Base-by-base conservation (phyloP, 2,113 vertebrate genomes). In the Rhegmatorhina hoffmannsi region DNA sequence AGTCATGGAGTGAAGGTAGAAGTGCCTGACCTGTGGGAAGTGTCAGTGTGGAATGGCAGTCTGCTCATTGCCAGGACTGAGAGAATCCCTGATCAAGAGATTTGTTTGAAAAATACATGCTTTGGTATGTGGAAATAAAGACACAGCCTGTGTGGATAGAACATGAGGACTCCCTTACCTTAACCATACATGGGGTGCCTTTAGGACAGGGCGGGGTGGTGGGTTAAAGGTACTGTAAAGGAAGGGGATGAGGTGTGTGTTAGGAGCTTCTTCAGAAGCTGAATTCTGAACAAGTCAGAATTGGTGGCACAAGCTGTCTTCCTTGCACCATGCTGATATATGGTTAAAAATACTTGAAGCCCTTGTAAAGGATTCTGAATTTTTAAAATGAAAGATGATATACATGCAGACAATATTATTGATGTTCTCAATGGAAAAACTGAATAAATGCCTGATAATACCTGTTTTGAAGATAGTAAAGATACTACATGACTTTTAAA, bases 401-500 rank as follows among this genome's bases (percentile, higher is more conserved):
- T 10, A 55, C 29, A 29, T 47, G 52, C 38, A 86, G 63, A 67
- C 47, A 81, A 28, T 15, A 3, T 86, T 72, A 56, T 20, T 38
- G 53, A 34, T 82, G 24, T 31, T 80, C 78, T 67, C n/a, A 75
- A 7, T 40, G 24, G 73, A 44, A 81, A 88, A 87, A 16, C 13
- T 79, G 40, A 92, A 87, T 67, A 67, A 87, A 56, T 1, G 0
- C 68, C 58, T 68, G 11, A 56, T 89, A 87, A 47, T 4, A 19
- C 33, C 81, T 84, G 38, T 72, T 34, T 36, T 64, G 66, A 92
- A 76, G 28, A 56, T 26, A 8, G 31, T 81, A 90, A 89, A 94
- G 91, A 79, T 64, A 40, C 25, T 72, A 16, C 26, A 68, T 69
- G 8, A 80, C 46, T 84, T 50, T 25, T 63, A 78, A 83, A 46